Percentiles rank a stretch among this genome's conserved stretches.
Evolutionary conservation across 2,797 vertebrate species (phyloP).

Genomic region (Lithobates sylvaticus): DNA sequence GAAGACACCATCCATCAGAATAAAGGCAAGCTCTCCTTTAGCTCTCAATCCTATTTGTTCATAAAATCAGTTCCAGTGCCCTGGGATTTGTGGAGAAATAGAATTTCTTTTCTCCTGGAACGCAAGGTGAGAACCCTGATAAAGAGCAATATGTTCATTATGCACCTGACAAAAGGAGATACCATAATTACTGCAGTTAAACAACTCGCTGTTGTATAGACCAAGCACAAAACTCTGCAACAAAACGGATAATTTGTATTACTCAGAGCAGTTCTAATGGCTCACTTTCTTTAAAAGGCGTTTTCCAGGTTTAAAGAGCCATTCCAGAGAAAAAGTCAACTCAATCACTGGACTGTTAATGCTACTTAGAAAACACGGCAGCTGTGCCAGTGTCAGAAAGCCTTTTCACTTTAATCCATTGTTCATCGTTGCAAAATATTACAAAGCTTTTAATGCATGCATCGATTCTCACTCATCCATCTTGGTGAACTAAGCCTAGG

Average conservation of each 20-base stretch:
- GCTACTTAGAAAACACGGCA: too few species aligned
- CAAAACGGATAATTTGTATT: background rate
- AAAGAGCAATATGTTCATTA: conserved; percentile 51
- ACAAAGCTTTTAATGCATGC: too few species aligned
- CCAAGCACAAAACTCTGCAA: background rate
- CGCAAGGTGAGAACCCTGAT: conserved; percentile 37
- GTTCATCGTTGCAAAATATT: too few species aligned
- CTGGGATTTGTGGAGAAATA: conserved; percentile 48
- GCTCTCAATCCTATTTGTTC: conserved; percentile 46
- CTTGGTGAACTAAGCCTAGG: too few species aligned
- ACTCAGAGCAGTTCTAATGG: background rate
- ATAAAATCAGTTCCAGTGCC: conserved; percentile 30
- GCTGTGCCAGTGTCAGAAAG: too few species aligned
- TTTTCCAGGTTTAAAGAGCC: too few species aligned
- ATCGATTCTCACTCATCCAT: too few species aligned
- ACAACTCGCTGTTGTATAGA: conserved; percentile 5
- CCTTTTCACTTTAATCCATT: too few species aligned
- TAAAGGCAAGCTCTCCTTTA: conserved; percentile 36
- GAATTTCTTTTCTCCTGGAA: conserved; percentile 41
- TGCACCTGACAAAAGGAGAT: conserved; percentile 25
- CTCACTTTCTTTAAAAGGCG: too few species aligned
- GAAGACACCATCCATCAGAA: conserved; percentile 60
- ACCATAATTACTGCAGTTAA: conserved; percentile 36
- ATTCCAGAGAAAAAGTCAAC: too few species aligned
- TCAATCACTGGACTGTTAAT: too few species aligned